phyloP scores from a whole-genome alignment of 2,797 vertebrate species.

The Danio choprae region DNA sequence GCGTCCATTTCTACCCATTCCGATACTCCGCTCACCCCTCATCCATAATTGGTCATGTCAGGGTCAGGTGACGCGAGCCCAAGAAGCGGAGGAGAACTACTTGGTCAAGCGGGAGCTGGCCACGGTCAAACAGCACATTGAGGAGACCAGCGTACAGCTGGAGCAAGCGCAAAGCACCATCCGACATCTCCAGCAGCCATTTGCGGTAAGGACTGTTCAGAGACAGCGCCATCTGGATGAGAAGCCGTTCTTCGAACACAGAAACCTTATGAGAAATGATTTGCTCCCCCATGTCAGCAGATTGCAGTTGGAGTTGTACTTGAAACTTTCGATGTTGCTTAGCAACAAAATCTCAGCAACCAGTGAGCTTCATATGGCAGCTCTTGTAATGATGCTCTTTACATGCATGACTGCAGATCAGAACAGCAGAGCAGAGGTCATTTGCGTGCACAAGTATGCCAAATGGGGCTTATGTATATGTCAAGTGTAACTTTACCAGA shows the following conservation, averaged over 20 bases:
- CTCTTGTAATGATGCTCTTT: slow-evolving; percentile 59
- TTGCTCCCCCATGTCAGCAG: slow-evolving; percentile 20
- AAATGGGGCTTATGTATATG: slow-evolving; percentile 65
- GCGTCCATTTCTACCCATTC: slow-evolving; percentile 36
- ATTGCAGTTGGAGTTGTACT: neutral
- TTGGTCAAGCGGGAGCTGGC: slow-evolving; percentile 99
- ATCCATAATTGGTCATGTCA: slow-evolving; percentile 77
- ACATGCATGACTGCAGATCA: slow-evolving; percentile 70
- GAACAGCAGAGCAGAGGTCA: slow-evolving; percentile 56
- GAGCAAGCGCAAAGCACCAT: slow-evolving; percentile 94
- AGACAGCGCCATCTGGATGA: slow-evolving; percentile 47
- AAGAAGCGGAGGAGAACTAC: slow-evolving; percentile 99
- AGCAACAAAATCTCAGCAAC: slow-evolving; percentile 41
- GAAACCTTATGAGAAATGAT: slow-evolving; percentile 19
- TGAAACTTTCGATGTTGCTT: slow-evolving; percentile 21
- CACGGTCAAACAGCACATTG: slow-evolving; percentile 96
- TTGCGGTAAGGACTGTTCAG: slow-evolving; percentile 90
- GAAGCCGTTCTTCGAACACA: slow-evolving; percentile 36
- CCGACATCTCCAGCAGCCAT: slow-evolving; percentile 88
- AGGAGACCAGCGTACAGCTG: slow-evolving; percentile 93
- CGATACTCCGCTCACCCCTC: slow-evolving; percentile 66
- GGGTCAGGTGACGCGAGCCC: slow-evolving; percentile 99
- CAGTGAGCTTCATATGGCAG: slow-evolving; percentile 31
- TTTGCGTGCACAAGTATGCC: slow-evolving; percentile 53
- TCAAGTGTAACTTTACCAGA: slow-evolving; percentile 30